phyloP scores from a whole-genome alignment of 1,140 invertebrate genomes.

The Callitettix versicolor region DNA sequence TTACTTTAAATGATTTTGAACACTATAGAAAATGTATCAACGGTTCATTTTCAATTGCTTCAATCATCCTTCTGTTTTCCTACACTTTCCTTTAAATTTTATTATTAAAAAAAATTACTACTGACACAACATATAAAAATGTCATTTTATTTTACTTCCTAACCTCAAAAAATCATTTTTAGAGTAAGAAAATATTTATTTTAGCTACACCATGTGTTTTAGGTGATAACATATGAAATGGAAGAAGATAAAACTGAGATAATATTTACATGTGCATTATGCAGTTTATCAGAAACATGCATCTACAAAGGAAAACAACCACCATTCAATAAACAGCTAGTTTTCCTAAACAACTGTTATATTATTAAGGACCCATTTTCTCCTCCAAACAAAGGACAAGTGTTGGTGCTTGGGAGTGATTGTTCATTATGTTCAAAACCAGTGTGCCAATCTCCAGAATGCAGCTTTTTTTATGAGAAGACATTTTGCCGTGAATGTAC shows the following conservation, averaged over 20 bases:
- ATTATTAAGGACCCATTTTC: slow-evolving; percentile 76
- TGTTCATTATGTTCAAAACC: slow-evolving; percentile 53
- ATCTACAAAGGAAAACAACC: slow-evolving; percentile 61
- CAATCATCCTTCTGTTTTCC: no score
- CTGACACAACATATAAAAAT: no score
- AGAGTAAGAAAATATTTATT: no score
- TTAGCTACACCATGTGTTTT: background rate
- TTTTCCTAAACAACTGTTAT: slow-evolving; percentile 58
- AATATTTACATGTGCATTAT: slow-evolving; percentile 51
- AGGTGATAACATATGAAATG: slow-evolving; percentile 1
- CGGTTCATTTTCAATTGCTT: no score
- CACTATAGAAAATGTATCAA: no score
- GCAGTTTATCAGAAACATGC: slow-evolving; percentile 52
- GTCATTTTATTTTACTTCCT: no score
- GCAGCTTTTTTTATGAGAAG: slow-evolving; percentile 68
- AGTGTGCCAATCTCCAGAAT: slow-evolving; percentile 60
- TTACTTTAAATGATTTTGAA: no score
- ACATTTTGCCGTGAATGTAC: slow-evolving; percentile 62
- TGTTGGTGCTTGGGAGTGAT: slow-evolving; percentile 60
- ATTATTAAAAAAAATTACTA: no score
- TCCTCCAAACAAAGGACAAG: slow-evolving; percentile 50
- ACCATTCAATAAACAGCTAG: slow-evolving; percentile 49
- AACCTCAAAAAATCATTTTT: no score
- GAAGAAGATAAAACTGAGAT: slow-evolving; percentile 18
- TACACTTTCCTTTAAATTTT: no score